Evolutionary conservation across 2,797 vertebrate species (phyloP).

Genomic region (Trachurus trachurus): DNA sequence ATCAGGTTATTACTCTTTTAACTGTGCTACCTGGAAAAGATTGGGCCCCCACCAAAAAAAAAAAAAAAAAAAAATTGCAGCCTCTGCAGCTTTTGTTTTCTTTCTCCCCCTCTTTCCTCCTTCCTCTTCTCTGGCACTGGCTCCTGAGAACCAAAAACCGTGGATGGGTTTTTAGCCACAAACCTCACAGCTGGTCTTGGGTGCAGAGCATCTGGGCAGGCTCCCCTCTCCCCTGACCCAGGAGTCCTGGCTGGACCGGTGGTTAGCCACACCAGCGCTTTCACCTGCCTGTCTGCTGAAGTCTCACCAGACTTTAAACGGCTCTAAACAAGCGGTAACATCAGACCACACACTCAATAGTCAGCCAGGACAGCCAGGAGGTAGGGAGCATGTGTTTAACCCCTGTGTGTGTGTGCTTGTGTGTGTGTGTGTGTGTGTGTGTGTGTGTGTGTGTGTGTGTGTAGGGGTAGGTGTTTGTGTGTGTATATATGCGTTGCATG

Average conservation of each 20-base stretch:
- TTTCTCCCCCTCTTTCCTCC: constrained; percentile 32
- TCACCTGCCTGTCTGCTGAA: constrained; percentile 71
- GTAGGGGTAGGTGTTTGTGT: background rate
- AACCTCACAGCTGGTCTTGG: constrained; percentile 71
- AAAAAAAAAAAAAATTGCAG: constrained; percentile 16
- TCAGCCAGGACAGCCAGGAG: constrained; percentile 54
- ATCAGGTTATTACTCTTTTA: background rate
- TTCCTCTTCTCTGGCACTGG: constrained; percentile 31
- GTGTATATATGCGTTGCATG: background rate
- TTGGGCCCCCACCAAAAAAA: background rate
- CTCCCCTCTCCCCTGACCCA: constrained; percentile 52
- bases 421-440: background rate
- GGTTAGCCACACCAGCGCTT: constrained; percentile 70
- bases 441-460: background rate
- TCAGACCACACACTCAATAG: constrained; percentile 70
- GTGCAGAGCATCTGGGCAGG: constrained; percentile 57
- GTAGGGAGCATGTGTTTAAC: constrained; percentile 50
- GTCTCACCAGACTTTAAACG: constrained; percentile 50
- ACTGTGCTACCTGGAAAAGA: constrained; percentile 40
- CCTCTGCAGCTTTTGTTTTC: constrained; percentile 57
- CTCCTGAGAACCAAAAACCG: constrained; percentile 48
- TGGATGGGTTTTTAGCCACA: constrained; percentile 63
- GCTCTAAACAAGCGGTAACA: constrained; percentile 65
- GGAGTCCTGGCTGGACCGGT: constrained; percentile 60
- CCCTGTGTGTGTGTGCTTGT: constrained; percentile 2